These are phyloP conservation scores for Cylloceria caligata DNA, from an alignment of 2,888 invertebrate species.

Conservation along the genomic window DNA sequence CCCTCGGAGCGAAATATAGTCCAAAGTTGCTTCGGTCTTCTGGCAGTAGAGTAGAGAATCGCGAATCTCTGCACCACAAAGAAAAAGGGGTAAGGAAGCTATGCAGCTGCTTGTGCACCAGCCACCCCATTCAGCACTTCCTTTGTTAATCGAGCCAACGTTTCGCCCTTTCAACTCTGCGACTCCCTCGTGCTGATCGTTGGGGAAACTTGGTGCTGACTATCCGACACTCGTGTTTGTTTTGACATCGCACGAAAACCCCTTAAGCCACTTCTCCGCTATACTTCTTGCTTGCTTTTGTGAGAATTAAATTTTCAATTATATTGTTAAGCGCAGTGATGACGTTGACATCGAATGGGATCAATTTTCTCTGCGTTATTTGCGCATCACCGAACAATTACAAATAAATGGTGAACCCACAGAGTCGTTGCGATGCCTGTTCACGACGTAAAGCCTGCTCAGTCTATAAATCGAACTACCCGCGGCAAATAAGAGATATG, in stretches of 20 bases:
- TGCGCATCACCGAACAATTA: slow-evolving; percentile 34
- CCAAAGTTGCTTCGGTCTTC: slow-evolving; percentile 54
- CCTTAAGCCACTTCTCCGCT: not conserved
- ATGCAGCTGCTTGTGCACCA: slow-evolving; percentile 26
- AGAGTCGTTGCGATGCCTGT: slow-evolving; percentile 13
- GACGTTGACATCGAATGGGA: slow-evolving; percentile 3
- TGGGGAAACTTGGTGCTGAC: slow-evolving; percentile 45
- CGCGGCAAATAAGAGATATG: slow-evolving; percentile 40
- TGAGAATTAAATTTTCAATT: slow-evolving; percentile 18
- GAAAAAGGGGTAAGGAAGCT: slow-evolving; percentile 40
- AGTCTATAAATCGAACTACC: slow-evolving; percentile 8
- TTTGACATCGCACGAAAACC: slow-evolving; percentile 24
- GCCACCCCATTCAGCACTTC: slow-evolving; percentile 25
- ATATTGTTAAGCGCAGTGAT: slow-evolving; percentile 2
- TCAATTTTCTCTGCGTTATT: slow-evolving; percentile 49
- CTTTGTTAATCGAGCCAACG: slow-evolving; percentile 57
- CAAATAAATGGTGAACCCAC: slow-evolving; percentile 21
- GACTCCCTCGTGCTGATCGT: slow-evolving; percentile 17
- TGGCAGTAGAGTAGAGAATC: slow-evolving; percentile 26
- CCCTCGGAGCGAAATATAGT: slow-evolving; percentile 49
- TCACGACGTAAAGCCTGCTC: slow-evolving; percentile 35
- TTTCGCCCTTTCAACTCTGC: slow-evolving; percentile 50
- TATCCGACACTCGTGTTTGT: slow-evolving; percentile 35
- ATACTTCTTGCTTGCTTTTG: no score
- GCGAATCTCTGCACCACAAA: slow-evolving; percentile 43